A percentile compares a stretch with the other conserved stretches of the same genome.
phyloP scores from a whole-genome alignment of 1,140 invertebrate species.

The Amyelois transitella region DNA sequence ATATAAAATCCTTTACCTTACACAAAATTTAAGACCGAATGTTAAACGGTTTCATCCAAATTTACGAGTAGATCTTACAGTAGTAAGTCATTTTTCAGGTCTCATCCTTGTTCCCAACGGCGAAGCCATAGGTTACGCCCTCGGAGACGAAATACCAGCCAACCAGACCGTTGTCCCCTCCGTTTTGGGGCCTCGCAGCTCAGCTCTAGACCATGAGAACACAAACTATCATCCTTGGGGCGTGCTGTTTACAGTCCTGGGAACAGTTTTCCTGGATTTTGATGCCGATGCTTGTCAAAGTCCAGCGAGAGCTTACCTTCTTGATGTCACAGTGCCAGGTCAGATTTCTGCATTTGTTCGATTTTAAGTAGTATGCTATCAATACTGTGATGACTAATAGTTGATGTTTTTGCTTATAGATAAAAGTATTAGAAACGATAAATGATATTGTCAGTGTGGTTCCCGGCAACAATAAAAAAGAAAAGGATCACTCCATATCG shows the following conservation, averaged over 20 bases:
- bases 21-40: no score
- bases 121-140: slow-evolving; percentile 84
- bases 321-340: slow-evolving; percentile 94
- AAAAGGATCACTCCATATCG: no score
- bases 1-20: no score
- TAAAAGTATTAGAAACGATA: no score
- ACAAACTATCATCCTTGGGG: slow-evolving; percentile 84
- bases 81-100: slow-evolving; percentile 72
- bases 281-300: slow-evolving; percentile 97
- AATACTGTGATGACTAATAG: background rate
- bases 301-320: slow-evolving; percentile 91
- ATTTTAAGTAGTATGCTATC: no score
- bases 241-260: slow-evolving; percentile 93
- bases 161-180: slow-evolving; percentile 50
- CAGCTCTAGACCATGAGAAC: slow-evolving; percentile 43
- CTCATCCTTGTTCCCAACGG: slow-evolving; percentile 94
- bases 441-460: no score
- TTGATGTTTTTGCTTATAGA: no score
- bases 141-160: slow-evolving; percentile 80
- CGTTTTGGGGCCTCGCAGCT: slow-evolving; percentile 52
- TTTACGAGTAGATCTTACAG: no score
- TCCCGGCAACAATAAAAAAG: no score
- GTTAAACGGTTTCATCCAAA: no score
- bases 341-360: slow-evolving; percentile 13
- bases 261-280: slow-evolving; percentile 95